Evolutionary conservation across 2,113 vertebrate species (phyloP).

Genomic region (Centropus unirufus): DNA sequence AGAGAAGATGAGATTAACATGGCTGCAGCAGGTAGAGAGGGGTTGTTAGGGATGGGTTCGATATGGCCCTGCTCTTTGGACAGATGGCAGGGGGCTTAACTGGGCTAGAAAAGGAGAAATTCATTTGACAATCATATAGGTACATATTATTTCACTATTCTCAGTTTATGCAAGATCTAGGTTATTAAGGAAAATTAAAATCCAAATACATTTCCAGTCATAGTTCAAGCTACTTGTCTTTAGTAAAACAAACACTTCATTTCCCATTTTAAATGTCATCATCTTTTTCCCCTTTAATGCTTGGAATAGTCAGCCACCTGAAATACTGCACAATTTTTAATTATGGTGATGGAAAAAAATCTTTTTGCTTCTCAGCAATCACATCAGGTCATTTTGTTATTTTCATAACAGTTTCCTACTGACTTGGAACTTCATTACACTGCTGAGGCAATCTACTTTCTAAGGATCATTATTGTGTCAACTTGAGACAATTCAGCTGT

Average conservation of each 20-base stretch:
- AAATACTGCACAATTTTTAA: background rate
- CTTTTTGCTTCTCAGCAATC: background rate
- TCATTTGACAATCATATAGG: background rate
- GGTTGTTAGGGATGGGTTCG: background rate
- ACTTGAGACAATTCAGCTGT: slow-evolving; percentile 18
- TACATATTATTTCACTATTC: background rate
- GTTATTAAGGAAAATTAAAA: slow-evolving; percentile 38
- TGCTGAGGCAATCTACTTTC: slow-evolving; percentile 18
- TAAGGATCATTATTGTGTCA: slow-evolving; percentile 6
- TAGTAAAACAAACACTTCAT: background rate
- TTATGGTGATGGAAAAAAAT: background rate
- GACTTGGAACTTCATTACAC: background rate
- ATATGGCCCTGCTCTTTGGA: background rate
- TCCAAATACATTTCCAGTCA: background rate
- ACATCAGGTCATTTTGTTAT: background rate
- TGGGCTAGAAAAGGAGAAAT: background rate
- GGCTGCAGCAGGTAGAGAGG: background rate
- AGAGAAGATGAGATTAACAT: background rate
- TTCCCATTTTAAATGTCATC: background rate
- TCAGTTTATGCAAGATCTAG: background rate
- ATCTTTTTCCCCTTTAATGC: background rate
- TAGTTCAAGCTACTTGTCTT: background rate
- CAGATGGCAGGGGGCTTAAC: slow-evolving; percentile 39
- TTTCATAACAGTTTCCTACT: background rate
- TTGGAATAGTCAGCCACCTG: background rate